Evolutionary conservation across 2,888 invertebrate genomes (phyloP), one percentile per base, ranked within the genome.

Genomic region (Hirtodrosophila alboralis): DNA sequence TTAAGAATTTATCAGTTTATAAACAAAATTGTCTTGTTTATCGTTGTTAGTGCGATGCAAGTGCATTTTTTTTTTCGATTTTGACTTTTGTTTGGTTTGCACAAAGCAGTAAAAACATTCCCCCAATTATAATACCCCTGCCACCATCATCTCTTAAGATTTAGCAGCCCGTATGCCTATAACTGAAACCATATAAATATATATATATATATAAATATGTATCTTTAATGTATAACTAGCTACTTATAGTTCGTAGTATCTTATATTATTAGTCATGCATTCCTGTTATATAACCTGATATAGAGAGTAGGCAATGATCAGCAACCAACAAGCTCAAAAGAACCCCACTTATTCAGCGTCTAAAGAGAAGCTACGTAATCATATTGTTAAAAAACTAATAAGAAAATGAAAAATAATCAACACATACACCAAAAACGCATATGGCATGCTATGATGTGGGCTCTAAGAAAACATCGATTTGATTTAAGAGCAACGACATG

Each of bases 251-350:
- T 65, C 41, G 57, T 78, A 80, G 57, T 78, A 80, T 79, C 67
- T 79, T 81, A 65, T 61, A 59, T 59, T 67, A 62, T 83, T 85
- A 85, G 86, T 78, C 78, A 79, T 85, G 86, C 86, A 85, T 79
- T 79, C 86, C 86, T 79, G 86, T 85, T 85, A 78, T 85, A 81
- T 80, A 84, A 62, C 56, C 70, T 75, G 71, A 75, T 61, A 61
- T 83, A 83, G 79, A 49, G 41, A 54, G 47, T 78, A 75, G 64
- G 52, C 45, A 51, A 56, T 53, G 52, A 62, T 49, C 54, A 57
- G 61, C 36, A 66, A 76, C 66, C 75, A 59, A 77, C 54, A 81
- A 73, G 77, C 77, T 77, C 77, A 81, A 83, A 73, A 56, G 54
- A 64, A 70, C 49, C 71, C 59, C 44, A 63, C 41, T 59, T 53